Base-by-base conservation (phyloP, 2,888 invertebrate species). In the Stenodema calcarata region DNA sequence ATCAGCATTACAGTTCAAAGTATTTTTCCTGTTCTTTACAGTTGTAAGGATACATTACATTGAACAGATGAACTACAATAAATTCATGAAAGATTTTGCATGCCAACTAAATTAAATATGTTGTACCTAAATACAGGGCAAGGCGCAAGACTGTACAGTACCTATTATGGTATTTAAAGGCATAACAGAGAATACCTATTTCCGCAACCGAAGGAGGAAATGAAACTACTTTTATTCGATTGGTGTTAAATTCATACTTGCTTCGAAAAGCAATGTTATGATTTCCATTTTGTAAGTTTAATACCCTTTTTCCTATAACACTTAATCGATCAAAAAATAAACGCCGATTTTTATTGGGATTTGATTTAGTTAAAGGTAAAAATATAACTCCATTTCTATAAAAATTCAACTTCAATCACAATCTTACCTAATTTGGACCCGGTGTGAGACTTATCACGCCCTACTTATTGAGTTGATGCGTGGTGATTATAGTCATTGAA, bases 351-450 rank as follows among this genome's bases (percentile, higher is more conserved):
- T 18, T 78, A 78, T 23, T 50, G 30, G 27, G 50, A 30, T 47
- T 50, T 80, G 9, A n/a, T 62, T 62, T 11, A 54, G 30, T 30
- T 80, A 44, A 54, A 54, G 30, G 80, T 80, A 80, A 30, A 80
- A 80, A 80, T 80, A 80, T 80, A 80, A 82, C 42, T 28, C 42
- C 70, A 69, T 82, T 82, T 82, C 70, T 82, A 69, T 62, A 54
- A 41, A 73, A 47, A 82, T 82, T 47, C 42, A 69, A 82, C 42
- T 82, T 41, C 42, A 69, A 82, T 82, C 82, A 82, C 82, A 82
- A 41, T 82, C 27, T 69, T 82, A 69, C 82, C 82, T 82, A 41
- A 69, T 82, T 82, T 82, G 82, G 82, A 82, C 82, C 82, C 82
- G 80, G 47, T 80, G 80, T 80, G 54, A 80, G 80, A 80, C 47